phyloP scores from a whole-genome alignment of 2,888 invertebrate species.

The Acanthosepion esculentum region DNA sequence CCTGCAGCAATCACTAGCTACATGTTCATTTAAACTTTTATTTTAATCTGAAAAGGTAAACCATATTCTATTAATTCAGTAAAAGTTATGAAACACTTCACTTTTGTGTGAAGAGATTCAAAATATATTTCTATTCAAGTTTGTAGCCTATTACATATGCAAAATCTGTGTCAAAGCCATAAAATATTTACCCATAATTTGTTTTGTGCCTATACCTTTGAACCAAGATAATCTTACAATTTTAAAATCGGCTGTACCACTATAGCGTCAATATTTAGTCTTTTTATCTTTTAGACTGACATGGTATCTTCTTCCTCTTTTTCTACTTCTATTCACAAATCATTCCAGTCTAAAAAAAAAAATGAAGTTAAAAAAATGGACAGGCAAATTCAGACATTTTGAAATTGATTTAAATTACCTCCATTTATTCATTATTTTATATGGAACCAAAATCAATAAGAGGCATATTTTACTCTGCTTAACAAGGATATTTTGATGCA shows the following conservation, averaged over 20 bases:
- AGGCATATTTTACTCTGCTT: not conserved
- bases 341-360: not conserved
- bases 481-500: constrained; percentile 22
- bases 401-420: not conserved
- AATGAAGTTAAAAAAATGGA: too few relatives aligned
- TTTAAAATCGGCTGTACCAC: not conserved
- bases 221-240: not conserved
- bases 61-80: too few relatives aligned
- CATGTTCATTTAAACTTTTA: too few relatives aligned
- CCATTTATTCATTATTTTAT: not conserved
- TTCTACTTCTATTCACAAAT: not conserved
- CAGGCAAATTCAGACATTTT: not conserved
- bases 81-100: too few relatives aligned
- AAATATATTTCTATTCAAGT: too few relatives aligned
- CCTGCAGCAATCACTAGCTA: too few relatives aligned
- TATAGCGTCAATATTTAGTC: not conserved
- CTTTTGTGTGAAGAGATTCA: too few relatives aligned
- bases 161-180: too few relatives aligned
- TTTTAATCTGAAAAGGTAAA: too few relatives aligned
- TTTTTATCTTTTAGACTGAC: not conserved
- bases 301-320: not conserved
- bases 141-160: too few relatives aligned
- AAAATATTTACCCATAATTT: too few relatives aligned
- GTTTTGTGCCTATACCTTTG: too few relatives aligned
- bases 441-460: not conserved